phyloP scores from a whole-genome alignment of 2,888 invertebrate genomes.

The Ectemnius lituratus region DNA sequence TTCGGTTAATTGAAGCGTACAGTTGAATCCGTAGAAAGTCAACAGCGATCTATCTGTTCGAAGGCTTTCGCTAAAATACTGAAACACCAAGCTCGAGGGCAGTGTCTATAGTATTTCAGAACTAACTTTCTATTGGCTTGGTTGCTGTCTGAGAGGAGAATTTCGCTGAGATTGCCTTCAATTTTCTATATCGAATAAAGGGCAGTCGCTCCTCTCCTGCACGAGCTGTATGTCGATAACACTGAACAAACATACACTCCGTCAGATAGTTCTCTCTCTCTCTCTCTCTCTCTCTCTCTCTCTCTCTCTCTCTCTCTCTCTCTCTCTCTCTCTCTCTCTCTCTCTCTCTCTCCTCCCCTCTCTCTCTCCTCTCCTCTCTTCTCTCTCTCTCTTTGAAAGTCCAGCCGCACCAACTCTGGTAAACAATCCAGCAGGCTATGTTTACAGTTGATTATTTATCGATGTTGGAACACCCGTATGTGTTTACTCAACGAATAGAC shows the following conservation, averaged over 20 bases:
- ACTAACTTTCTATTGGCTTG: too few relatives aligned
- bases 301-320: not conserved
- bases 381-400: not conserved
- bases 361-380: too few relatives aligned
- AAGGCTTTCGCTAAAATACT: too few relatives aligned
- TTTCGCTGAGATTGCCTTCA: too few relatives aligned
- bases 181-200: too few relatives aligned
- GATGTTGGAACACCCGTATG: not conserved
- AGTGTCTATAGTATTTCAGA: too few relatives aligned
- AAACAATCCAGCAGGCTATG: not conserved
- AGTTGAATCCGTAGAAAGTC: too few relatives aligned
- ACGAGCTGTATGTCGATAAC: not conserved
- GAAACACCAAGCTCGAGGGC: too few relatives aligned
- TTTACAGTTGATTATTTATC: not conserved
- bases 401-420: not conserved
- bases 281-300: not conserved
- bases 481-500: not conserved
- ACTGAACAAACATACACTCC: not conserved
- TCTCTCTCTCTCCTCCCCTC: not conserved
- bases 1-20: too few relatives aligned
- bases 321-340: not conserved
- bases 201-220: not conserved
- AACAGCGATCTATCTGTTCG: too few relatives aligned
- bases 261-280: not conserved
- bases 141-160: too few relatives aligned